phyloP scores from a whole-genome alignment of 2,113 vertebrate genomes.

The Grammomys dolichurus region DNA sequence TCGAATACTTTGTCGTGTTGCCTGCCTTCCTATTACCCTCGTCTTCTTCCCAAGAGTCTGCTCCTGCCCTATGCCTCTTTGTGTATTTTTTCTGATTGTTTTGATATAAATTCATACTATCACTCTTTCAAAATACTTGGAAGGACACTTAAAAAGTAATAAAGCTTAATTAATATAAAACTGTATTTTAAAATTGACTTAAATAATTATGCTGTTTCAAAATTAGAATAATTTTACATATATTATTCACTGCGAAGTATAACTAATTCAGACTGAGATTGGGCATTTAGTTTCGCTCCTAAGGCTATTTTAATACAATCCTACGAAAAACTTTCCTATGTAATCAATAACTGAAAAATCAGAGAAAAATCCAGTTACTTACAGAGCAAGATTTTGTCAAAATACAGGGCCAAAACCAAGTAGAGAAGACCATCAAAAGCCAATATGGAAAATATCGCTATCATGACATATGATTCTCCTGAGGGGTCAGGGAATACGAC shows the following conservation, averaged over 20 bases:
- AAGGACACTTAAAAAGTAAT: neutral
- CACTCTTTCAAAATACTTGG: conserved; percentile 43
- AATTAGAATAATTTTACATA: conserved; percentile 36
- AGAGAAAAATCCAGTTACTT: conserved; percentile 65
- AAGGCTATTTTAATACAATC: neutral
- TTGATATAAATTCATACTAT: conserved; percentile 2
- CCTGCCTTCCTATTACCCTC: no score
- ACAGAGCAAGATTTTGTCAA: conserved; percentile 96
- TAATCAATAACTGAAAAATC: neutral
- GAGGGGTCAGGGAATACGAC: conserved; percentile 90
- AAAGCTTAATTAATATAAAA: conserved; percentile 19
- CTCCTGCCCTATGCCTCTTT: neutral
- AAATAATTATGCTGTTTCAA: neutral
- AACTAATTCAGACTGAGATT: neutral
- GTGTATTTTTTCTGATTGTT: neutral
- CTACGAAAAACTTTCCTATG: conserved; percentile 4
- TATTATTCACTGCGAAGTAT: neutral
- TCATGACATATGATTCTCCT: conserved; percentile 90
- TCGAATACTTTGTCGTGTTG: neutral
- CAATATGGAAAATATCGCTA: conserved; percentile 90
- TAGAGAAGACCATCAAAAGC: conserved; percentile 92
- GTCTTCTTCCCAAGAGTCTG: no score
- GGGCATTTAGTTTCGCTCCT: neutral
- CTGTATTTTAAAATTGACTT: neutral
- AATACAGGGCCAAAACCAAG: conserved; percentile 91